phyloP scores from a whole-genome alignment of 1,140 invertebrate genomes.

The Euborellia annulipes region DNA sequence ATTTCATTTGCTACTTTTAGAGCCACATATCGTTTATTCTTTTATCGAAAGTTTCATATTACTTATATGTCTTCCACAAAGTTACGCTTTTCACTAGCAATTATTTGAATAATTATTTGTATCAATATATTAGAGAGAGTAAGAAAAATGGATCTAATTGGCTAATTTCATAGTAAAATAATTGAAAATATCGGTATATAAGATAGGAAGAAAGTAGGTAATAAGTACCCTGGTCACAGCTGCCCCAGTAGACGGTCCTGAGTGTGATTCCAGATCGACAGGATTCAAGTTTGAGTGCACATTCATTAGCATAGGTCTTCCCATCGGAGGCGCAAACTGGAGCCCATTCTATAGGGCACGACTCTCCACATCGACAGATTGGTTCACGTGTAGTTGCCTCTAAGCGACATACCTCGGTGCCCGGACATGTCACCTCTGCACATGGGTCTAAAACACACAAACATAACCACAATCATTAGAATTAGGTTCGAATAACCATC shows the following conservation, averaged over 20 bases:
- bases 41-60: too few relatives aligned
- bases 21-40: too few relatives aligned
- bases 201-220: not conserved
- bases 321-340: constrained; percentile 75
- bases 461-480: not conserved
- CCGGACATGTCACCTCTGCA: constrained; percentile 48
- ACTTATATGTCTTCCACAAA: too few relatives aligned
- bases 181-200: constrained; percentile 7
- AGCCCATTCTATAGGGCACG: constrained; percentile 57
- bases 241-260: constrained; percentile 60
- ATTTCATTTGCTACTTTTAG: too few relatives aligned
- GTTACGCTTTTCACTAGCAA: too few relatives aligned
- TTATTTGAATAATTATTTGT: too few relatives aligned
- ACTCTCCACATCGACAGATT: constrained; percentile 59
- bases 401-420: constrained; percentile 68
- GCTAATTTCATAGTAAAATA: too few relatives aligned
- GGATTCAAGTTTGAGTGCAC: constrained; percentile 55
- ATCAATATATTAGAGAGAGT: not conserved
- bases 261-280: constrained; percentile 53
- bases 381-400: constrained; percentile 63
- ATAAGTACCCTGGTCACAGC: constrained; percentile 66
- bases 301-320: constrained; percentile 77
- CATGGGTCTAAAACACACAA: constrained; percentile 57
- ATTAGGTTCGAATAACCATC: not conserved
- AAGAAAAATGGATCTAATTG: too few relatives aligned